These are phyloP conservation scores for Colius striatus DNA, from an alignment of 2,113 vertebrate genomes.

Conservation along the genomic window DNA sequence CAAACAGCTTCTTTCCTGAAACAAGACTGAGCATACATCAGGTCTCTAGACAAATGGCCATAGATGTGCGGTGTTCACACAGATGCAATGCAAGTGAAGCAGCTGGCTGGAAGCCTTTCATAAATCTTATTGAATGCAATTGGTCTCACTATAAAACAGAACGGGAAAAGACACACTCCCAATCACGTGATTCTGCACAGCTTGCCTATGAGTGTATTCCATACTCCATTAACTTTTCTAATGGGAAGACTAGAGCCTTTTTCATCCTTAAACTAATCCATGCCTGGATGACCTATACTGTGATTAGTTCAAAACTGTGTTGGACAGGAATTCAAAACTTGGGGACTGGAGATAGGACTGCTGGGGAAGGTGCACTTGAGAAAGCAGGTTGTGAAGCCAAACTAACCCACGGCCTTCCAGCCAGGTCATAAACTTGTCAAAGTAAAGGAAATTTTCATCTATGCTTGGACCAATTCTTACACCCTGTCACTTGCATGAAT, in stretches of 20 bases:
- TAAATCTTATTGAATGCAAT: background rate
- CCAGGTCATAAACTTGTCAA: background rate
- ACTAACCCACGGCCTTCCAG: background rate
- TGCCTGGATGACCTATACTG: background rate
- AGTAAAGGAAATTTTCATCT: background rate
- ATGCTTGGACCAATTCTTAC: background rate
- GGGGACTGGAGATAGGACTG: background rate
- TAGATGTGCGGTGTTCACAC: background rate
- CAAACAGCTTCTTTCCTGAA: background rate
- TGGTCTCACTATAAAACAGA: background rate
- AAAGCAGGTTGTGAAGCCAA: background rate
- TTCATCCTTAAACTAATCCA: background rate
- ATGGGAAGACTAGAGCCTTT: background rate
- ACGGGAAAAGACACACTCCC: background rate
- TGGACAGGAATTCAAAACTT: background rate
- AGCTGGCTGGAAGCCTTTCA: background rate
- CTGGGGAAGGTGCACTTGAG: background rate
- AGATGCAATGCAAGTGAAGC: background rate
- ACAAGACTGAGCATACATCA: background rate
- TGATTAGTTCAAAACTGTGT: background rate
- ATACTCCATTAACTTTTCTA: background rate
- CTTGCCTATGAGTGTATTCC: background rate
- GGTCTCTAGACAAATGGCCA: background rate
- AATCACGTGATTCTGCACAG: background rate
- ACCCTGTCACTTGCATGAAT: background rate